These are phyloP conservation scores for Allygus modestus DNA, from an alignment of 2,888 invertebrate species.

Conservation along the genomic window DNA sequence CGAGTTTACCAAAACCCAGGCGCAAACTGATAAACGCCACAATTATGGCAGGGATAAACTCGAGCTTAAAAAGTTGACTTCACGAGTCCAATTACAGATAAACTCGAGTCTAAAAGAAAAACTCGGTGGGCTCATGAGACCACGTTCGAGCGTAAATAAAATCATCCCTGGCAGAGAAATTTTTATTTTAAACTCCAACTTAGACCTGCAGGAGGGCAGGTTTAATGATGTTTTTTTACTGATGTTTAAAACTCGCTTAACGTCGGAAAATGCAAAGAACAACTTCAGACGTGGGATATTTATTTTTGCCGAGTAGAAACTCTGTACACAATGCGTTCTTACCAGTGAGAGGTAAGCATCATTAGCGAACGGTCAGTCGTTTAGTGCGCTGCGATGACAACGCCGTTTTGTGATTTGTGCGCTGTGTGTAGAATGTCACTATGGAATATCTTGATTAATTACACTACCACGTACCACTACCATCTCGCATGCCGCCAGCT, in stretches of 20 bases:
- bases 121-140: too few species aligned
- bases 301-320: not conserved
- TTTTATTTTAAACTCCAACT: not conserved
- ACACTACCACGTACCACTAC: not conserved
- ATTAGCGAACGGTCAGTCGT: too few species aligned
- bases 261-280: not conserved
- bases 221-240: not conserved
- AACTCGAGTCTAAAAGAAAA: too few species aligned
- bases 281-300: not conserved
- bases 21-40: not conserved
- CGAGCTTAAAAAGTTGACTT: too few species aligned
- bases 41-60: constrained; percentile 4
- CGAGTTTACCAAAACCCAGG: not conserved
- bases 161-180: not conserved
- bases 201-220: not conserved
- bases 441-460: not conserved
- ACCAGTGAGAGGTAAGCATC: too few species aligned
- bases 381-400: not conserved
- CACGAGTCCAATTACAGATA: too few species aligned
- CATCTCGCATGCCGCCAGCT: not conserved
- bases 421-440: not conserved
- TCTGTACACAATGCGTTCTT: too few species aligned
- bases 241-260: not conserved
- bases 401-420: not conserved
- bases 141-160: too few species aligned